phyloP scores from a whole-genome alignment of 2,797 vertebrate genomes.

The Muscicapa striata region DNA sequence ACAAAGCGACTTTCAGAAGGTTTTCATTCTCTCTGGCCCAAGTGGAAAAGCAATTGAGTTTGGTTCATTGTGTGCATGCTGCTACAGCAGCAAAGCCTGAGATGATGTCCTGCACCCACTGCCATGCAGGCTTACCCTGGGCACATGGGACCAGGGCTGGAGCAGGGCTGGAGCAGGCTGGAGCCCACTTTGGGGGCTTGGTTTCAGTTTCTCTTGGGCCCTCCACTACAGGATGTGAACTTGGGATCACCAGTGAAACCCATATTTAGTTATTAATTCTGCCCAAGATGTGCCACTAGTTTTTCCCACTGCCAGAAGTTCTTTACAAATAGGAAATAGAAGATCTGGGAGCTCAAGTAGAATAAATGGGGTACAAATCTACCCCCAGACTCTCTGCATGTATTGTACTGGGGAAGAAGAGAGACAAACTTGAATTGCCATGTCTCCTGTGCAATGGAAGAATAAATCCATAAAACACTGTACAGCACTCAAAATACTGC shows the following conservation, averaged over 20 bases:
- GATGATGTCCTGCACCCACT: fast-evolving
- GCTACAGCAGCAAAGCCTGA: background rate
- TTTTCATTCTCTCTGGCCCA: conserved; percentile 17
- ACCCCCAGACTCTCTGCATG: background rate
- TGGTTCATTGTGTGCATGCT: background rate
- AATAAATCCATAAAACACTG: background rate
- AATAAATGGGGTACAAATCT: background rate
- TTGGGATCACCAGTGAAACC: background rate
- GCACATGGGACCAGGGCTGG: fast-evolving
- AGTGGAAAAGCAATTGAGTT: background rate
- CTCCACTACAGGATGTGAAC: background rate
- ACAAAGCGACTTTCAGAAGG: background rate
- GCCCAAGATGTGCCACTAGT: background rate
- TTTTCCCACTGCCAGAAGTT: background rate
- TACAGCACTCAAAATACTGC: background rate
- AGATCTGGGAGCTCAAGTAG: background rate
- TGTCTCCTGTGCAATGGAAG: fast-evolving
- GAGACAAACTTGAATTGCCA: background rate
- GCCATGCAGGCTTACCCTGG: background rate
- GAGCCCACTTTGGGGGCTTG: background rate
- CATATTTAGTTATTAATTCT: background rate
- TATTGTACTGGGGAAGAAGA: background rate
- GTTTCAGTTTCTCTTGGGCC: background rate
- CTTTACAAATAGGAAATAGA: background rate
- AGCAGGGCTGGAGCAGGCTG: background rate